These are phyloP conservation scores for Cuculus canorus DNA, from an alignment of 2,797 vertebrate genomes.

Conservation along the genomic window DNA sequence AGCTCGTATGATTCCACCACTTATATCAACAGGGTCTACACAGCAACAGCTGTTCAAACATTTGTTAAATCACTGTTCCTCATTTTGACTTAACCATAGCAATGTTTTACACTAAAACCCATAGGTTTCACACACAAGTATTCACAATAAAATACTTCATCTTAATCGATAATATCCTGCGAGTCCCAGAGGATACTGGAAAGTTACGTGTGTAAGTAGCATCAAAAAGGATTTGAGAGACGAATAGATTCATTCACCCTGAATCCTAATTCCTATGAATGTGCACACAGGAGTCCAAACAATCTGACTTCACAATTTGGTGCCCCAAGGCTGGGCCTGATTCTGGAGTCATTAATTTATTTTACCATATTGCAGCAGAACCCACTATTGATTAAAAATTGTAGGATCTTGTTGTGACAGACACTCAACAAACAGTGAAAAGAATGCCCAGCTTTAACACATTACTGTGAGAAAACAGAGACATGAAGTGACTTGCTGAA, in stretches of 20 bases:
- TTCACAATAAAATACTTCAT: not conserved
- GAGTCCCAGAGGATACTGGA: not conserved
- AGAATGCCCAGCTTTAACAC: not conserved
- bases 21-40: slow-evolving; percentile 1
- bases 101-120: slow-evolving; percentile 1
- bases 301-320: not conserved
- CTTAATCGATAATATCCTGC: not conserved
- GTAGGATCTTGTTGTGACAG: not conserved
- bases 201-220: not conserved
- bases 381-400: not conserved
- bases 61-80: slow-evolving; percentile 67
- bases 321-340: not conserved
- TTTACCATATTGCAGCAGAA: not conserved
- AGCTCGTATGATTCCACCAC: not conserved
- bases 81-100: slow-evolving; percentile 27
- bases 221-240: not conserved
- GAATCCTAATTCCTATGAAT: slow-evolving; percentile 18
- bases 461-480: not conserved
- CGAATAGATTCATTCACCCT: slow-evolving; percentile 9
- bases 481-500: not conserved
- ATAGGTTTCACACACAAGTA: not conserved
- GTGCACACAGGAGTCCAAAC: not conserved
- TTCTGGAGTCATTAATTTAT: not conserved
- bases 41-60: slow-evolving; percentile 66
- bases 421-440: not conserved